These are phyloP conservation scores for Micrasema longulum DNA, from an alignment of 1,140 invertebrate species.

Conservation along the genomic window DNA sequence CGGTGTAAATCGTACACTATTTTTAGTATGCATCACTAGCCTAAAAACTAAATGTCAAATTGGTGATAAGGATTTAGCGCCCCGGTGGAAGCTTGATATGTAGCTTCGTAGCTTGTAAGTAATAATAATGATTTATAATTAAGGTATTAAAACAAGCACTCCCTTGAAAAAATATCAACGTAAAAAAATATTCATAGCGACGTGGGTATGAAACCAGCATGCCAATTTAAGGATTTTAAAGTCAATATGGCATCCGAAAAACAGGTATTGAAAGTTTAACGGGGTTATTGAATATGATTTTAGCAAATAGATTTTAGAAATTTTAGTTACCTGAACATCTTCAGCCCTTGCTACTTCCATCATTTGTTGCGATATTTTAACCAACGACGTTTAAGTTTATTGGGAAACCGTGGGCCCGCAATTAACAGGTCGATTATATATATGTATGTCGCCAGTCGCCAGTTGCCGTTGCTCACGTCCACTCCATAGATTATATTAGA, in stretches of 20 bases:
- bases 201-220: conserved; percentile 42
- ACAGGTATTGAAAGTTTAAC: conserved; percentile 17
- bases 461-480: no score
- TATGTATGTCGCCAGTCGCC: no score
- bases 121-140: no score
- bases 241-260: conserved; percentile 36
- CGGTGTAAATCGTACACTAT: conserved; percentile 8
- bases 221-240: conserved; percentile 40
- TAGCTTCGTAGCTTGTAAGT: no score
- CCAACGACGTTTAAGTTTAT: no score
- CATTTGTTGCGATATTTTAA: conserved; percentile 3
- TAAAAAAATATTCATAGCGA: conserved; percentile 12
- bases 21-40: conserved; percentile 27
- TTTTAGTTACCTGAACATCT: conserved; percentile 42
- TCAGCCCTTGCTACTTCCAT: conserved; percentile 45
- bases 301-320: neutral
- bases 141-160: no score
- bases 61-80: neutral
- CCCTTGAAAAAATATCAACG: no score
- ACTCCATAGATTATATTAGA: no score
- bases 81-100: neutral
- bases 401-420: no score
- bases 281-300: no score
- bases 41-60: conserved; percentile 27
- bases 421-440: no score